Conservation (phyloP, 2,113 vertebrate species). For the Catagonus wagneri region DNA sequence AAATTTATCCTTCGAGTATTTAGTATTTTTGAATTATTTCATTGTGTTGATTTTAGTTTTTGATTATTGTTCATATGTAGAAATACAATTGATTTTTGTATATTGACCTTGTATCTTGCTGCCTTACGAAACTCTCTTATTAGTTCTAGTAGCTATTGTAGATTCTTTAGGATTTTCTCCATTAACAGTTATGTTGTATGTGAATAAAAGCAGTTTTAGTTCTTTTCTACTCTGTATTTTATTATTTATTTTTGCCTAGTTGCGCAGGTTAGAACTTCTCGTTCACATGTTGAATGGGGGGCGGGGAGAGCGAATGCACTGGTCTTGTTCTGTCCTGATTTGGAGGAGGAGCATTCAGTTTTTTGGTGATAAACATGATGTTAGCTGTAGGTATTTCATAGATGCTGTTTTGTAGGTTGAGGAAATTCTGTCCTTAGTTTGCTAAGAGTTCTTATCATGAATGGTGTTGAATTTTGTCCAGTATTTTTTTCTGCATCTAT, state of each 20-base stretch:
- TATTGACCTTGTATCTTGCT: not conserved
- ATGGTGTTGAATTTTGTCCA: conserved; percentile 31
- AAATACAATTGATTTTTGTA: not conserved
- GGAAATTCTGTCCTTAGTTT: conserved; percentile 7
- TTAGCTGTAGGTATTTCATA: not conserved
- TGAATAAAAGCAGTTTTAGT: conserved; percentile 27
- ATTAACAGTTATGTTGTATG: not conserved
- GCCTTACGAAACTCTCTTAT: not conserved
- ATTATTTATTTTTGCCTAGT: not conserved
- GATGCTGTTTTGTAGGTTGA: not conserved
- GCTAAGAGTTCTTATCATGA: not conserved
- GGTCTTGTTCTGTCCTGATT: not conserved
- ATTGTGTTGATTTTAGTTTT: conserved; percentile 31
- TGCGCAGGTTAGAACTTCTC: not conserved
- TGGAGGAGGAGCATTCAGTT: not conserved
- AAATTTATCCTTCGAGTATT: not conserved
- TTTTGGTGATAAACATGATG: not conserved
- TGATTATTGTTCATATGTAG: not conserved
- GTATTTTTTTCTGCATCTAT: not conserved
- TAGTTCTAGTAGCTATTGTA: not conserved
- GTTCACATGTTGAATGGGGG: not conserved
- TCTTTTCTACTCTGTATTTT: not conserved
- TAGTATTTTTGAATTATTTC: conserved; percentile 7
- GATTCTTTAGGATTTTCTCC: conserved; percentile 7
- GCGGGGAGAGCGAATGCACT: not conserved